phyloP scores from a whole-genome alignment of 2,797 vertebrate species.

The Potorous gilbertii region DNA sequence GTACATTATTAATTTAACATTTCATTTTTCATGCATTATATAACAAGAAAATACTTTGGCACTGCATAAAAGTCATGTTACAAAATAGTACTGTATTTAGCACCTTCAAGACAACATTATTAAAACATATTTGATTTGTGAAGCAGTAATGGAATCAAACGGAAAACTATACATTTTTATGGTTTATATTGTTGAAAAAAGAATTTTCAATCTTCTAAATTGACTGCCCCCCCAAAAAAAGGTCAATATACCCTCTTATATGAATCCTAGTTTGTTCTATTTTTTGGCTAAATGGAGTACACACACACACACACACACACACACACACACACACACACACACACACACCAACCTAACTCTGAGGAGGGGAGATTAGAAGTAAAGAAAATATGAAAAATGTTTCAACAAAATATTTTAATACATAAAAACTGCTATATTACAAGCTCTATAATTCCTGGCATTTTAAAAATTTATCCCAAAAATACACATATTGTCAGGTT shows the following conservation, averaged over 20 bases:
- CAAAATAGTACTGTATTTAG: conserved; percentile 66
- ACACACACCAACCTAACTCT: neutral
- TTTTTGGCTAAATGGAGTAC: neutral
- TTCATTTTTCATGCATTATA: conserved; percentile 67
- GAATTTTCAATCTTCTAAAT: neutral
- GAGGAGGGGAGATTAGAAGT: neutral
- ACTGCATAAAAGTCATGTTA: conserved; percentile 57
- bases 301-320: too few species aligned
- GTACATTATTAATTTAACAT: conserved; percentile 72
- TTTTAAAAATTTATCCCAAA: neutral
- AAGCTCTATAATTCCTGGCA: neutral
- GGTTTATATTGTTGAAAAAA: conserved; percentile 49
- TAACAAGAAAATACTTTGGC: conserved; percentile 50
- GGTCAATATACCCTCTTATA: neutral
- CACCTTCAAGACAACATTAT: conserved; percentile 65
- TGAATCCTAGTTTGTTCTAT: neutral
- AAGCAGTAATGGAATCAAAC: conserved; percentile 58
- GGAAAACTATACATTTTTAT: conserved; percentile 58
- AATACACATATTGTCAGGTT: neutral
- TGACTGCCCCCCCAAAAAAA: neutral
- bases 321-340: too few species aligned
- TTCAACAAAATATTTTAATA: neutral
- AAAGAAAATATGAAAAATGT: neutral
- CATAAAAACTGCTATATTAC: neutral
- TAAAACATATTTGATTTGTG: conserved; percentile 73